Conservation (phyloP, 2,797 vertebrate species). For the Acipenser transmontanus region DNA sequence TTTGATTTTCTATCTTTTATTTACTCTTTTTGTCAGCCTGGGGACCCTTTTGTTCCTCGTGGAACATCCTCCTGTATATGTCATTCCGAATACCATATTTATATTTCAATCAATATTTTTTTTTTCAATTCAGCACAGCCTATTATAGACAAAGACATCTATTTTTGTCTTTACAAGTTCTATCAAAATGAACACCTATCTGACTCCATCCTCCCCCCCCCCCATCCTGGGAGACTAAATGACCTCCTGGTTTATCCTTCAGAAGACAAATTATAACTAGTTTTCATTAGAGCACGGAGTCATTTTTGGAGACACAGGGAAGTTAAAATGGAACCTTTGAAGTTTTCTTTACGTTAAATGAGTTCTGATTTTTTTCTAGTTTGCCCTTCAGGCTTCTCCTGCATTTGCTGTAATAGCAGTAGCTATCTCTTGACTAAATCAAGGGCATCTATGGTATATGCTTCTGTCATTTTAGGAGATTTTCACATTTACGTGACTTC, state of each 20-base stretch:
- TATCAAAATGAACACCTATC: background rate
- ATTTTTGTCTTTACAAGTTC: background rate
- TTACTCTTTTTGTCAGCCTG: constrained; percentile 18
- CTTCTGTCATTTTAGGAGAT: no score
- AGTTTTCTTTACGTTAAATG: background rate
- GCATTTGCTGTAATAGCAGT: background rate
- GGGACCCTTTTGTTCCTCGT: constrained; percentile 16
- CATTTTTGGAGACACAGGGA: background rate
- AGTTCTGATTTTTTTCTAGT: background rate
- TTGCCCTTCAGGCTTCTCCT: background rate
- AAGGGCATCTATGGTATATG: no score
- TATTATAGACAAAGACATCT: background rate
- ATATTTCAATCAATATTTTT: background rate
- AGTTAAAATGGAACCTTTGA: background rate
- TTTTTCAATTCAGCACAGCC: background rate
- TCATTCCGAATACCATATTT: background rate
- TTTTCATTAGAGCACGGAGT: background rate
- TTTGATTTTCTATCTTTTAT: constrained; percentile 17
- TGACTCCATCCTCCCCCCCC: background rate
- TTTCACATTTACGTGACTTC: no score
- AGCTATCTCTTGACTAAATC: no score
- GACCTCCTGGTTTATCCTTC: background rate
- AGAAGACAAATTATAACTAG: background rate
- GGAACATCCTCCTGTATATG: background rate
- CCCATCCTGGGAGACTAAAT: background rate